Evolutionary conservation across 2,797 vertebrate genomes (phyloP).

Genomic region (Poecilia wingei): DNA sequence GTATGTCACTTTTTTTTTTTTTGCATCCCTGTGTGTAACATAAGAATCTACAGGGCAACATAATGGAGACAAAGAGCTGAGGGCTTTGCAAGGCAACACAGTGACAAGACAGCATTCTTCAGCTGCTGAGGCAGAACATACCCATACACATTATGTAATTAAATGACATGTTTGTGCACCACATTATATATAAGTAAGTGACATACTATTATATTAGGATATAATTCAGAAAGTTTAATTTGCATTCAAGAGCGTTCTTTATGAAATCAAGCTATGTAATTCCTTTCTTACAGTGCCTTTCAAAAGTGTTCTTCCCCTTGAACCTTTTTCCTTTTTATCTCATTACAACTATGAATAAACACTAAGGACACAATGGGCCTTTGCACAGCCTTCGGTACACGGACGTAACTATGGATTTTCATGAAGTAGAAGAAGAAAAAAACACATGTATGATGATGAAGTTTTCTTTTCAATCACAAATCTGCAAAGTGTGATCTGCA

Average conservation of each 20-base stretch:
- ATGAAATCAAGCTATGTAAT: not conserved
- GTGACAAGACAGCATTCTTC: slow-evolving; percentile 14
- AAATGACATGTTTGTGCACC: slow-evolving; percentile 27
- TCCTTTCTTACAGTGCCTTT: not conserved
- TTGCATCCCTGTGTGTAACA: slow-evolving; percentile 42
- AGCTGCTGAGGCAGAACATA: slow-evolving; percentile 14
- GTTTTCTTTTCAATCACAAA: not conserved
- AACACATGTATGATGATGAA: not conserved
- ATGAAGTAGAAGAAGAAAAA: not conserved
- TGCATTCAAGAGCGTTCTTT: slow-evolving; percentile 24
- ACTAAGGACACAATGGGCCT: not conserved
- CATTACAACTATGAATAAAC: slow-evolving; percentile 1
- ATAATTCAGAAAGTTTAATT: slow-evolving; percentile 24
- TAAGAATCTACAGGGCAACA: slow-evolving; percentile 29
- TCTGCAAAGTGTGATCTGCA: not conserved
- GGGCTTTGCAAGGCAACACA: slow-evolving; percentile 14
- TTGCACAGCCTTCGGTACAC: not conserved
- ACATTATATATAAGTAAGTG: slow-evolving; percentile 26
- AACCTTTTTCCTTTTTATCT: not conserved
- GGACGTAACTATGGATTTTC: not conserved
- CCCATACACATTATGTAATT: slow-evolving; percentile 23
- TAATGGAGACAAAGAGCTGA: slow-evolving; percentile 28
- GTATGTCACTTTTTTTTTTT: slow-evolving; percentile 45
- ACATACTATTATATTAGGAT: slow-evolving; percentile 19
- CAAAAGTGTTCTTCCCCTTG: not conserved